Base-by-base conservation (phyloP, 1,140 invertebrate species). In the Drosophila bocqueti region DNA sequence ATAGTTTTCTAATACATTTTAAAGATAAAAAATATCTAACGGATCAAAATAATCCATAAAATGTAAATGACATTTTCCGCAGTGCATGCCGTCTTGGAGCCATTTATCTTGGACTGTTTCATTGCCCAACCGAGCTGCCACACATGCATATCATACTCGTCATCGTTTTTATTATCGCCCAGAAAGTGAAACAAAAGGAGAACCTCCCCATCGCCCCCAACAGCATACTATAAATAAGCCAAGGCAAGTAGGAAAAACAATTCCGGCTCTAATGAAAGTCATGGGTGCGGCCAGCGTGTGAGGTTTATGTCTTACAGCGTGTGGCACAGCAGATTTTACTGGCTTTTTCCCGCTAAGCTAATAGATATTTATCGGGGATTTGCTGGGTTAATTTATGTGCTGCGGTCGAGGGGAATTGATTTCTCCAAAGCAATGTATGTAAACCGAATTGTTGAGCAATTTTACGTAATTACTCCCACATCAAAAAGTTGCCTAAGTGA, bases 91-190 rank as follows among this genome's bases (percentile, higher is more conserved):
- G 26, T 31, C 24, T 45, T 21, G 43, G 40, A 55, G 71, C 63
- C 75, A 77, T 77, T 77, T 77, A 77, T 77, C 75, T 77, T 76
- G 63, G 49, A 46, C 73, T 76, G 57, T 67, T 67, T 67, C 74
- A 59, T 59, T 50, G 71, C 40, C 46, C 74, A 34, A 46, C 64
- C 21, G 40, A 54, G 47, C 61, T 76, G 54, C 74, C 75, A 78
- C 75, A 78, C 75, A 79, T 78, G 75, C 76, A 79, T 79, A 79
- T 79, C 76, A 79, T 79, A 79, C 76, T 79, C 76, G 76, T 79
- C 76, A 79, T 79, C 58, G 75, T 59, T 71, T 79, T 79, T 79
- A 79, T 79, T 79, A 79, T 72, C 76, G 54, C 64, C 55, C 49
- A 40, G 26, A 42, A 76, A 68, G 71, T 38, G 61, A 75, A 61